Conservation (phyloP, 2,797 vertebrate species). For the Artibeus lituratus region DNA sequence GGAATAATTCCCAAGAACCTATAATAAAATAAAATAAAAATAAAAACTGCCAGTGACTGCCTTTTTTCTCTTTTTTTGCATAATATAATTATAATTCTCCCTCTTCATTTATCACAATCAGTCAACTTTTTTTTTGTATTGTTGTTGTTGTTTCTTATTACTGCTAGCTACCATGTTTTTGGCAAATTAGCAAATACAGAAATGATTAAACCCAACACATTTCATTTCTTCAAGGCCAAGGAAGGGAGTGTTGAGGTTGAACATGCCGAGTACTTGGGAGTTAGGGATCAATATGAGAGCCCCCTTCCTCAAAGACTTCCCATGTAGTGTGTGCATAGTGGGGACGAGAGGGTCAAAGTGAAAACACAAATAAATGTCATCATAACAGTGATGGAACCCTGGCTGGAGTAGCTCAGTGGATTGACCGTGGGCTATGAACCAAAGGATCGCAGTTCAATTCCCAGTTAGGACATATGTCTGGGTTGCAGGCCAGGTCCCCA, state of each 20-base stretch:
- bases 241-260: neutral
- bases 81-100: neutral
- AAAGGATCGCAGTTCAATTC: too few species aligned
- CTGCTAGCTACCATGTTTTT: neutral
- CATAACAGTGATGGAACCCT: neutral
- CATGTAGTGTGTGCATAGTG: neutral
- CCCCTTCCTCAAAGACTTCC: neutral
- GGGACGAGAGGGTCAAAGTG: neutral
- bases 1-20: neutral
- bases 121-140: neutral
- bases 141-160: neutral
- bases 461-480: too few species aligned
- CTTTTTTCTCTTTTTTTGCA: neutral
- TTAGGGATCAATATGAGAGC: neutral
- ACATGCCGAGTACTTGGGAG: neutral
- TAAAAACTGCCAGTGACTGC: neutral
- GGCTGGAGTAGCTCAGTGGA: too few species aligned
- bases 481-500: too few species aligned
- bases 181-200: neutral
- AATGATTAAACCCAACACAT: neutral
- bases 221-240: slow-evolving; percentile 12
- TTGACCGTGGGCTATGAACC: too few species aligned
- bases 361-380: neutral
- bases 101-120: neutral
- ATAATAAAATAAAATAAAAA: slow-evolving; percentile 20